Evolutionary conservation across 2,888 invertebrate species (phyloP).

Genomic region (Phragmatobia fuliginosa): DNA sequence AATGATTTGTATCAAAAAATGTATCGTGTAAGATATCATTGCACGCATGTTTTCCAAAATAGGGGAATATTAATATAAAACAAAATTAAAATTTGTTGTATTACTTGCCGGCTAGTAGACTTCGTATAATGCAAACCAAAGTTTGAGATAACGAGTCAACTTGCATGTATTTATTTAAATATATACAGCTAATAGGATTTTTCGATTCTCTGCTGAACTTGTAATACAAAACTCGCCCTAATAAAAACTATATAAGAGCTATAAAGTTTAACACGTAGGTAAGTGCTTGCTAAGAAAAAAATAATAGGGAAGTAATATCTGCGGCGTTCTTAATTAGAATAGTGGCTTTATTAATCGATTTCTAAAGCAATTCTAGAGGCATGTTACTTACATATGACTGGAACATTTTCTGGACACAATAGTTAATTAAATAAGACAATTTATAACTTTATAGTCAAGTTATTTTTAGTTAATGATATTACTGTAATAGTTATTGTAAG

Average conservation of each 20-base stretch:
- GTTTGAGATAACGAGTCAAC: no score
- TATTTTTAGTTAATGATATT: not conserved
- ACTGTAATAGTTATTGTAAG: not conserved
- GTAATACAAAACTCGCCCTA: not conserved
- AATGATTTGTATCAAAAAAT: not conserved
- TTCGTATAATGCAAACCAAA: not conserved
- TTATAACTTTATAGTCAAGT: not conserved
- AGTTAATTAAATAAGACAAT: not conserved
- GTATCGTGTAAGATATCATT: not conserved
- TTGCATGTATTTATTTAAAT: not conserved
- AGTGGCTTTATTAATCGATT: not conserved
- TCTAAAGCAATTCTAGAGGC: not conserved
- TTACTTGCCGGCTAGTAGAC: not conserved
- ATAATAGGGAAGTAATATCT: no score
- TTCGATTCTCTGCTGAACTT: not conserved
- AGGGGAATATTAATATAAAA: no score
- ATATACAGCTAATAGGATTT: not conserved
- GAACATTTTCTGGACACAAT: not conserved
- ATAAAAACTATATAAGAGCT: not conserved
- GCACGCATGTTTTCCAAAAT: not conserved
- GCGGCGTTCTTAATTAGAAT: no score
- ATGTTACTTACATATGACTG: not conserved
- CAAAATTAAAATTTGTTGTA: not conserved
- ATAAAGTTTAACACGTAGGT: not conserved
- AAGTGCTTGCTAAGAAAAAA: no score